These are phyloP conservation scores for Philonicus albiceps DNA, from an alignment of 2,888 invertebrate genomes.

Conservation along the genomic window DNA sequence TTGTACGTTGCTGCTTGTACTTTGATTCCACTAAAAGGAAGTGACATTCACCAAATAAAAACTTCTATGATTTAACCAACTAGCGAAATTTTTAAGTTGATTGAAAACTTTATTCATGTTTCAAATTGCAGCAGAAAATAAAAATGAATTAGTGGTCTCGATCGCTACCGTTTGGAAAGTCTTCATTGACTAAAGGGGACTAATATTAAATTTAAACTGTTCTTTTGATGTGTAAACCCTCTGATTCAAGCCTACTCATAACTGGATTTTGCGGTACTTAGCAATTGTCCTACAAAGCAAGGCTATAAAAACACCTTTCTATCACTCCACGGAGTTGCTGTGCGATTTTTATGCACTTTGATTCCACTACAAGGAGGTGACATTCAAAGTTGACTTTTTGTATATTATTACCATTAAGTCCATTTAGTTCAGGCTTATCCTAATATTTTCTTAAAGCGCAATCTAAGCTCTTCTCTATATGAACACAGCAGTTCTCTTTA, in stretches of 20 bases:
- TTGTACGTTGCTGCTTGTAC: constrained; percentile 30
- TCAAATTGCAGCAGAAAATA: too few species aligned
- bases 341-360: constrained; percentile 31
- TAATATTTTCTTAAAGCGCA: too few species aligned
- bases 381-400: too few species aligned
- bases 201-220: too few species aligned
- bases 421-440: too few species aligned
- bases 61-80: neutral
- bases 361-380: constrained; percentile 44
- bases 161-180: too few species aligned
- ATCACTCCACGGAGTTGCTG: constrained; percentile 49
- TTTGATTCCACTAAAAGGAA: constrained; percentile 45
- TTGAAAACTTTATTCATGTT: too few species aligned
- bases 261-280: constrained; percentile 26
- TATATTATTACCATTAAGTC: too few species aligned
- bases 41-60: constrained; percentile 38
- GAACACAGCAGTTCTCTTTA: constrained; percentile 53
- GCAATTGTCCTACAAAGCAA: constrained; percentile 53
- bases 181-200: too few species aligned
- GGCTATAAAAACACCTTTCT: constrained; percentile 56
- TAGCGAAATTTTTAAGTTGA: too few species aligned
- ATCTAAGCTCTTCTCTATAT: too few species aligned
- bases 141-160: too few species aligned
- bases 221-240: neutral
- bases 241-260: neutral